Conservation (phyloP, 2,113 vertebrate genomes). For the Amphiprion ocellaris region DNA sequence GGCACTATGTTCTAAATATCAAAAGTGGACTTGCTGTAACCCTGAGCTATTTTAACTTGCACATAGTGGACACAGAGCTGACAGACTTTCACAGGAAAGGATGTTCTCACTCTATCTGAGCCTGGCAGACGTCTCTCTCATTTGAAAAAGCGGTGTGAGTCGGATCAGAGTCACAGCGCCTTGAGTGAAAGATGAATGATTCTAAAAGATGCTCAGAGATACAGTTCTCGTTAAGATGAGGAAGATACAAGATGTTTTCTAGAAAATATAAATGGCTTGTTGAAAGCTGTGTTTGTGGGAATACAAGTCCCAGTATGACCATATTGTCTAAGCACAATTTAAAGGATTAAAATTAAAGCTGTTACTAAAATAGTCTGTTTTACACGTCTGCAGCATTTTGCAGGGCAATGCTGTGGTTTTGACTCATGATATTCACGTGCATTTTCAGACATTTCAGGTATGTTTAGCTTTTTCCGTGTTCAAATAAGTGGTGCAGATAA, state of each 20-base stretch:
- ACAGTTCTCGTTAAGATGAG: background rate
- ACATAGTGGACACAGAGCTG: background rate
- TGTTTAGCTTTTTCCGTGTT: background rate
- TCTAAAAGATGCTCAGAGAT: slow-evolving; percentile 18
- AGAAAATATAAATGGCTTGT: background rate
- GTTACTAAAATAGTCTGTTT: too few relatives aligned
- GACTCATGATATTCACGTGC: background rate
- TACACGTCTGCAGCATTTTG: too few relatives aligned
- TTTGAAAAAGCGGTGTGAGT: slow-evolving; percentile 4
- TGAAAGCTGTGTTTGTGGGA: background rate
- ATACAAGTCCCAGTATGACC: background rate
- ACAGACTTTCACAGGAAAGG: slow-evolving; percentile 12
- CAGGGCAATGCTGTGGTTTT: too few relatives aligned
- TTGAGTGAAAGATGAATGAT: slow-evolving; percentile 4
- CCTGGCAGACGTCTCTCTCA: background rate
- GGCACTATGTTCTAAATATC: too few relatives aligned
- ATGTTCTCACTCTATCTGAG: slow-evolving; percentile 15
- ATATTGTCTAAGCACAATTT: too few relatives aligned
- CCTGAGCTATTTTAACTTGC: too few relatives aligned
- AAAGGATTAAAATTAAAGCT: too few relatives aligned
- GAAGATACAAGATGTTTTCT: background rate
- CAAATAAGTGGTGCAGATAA: background rate
- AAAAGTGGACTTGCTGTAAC: too few relatives aligned
- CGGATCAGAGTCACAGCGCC: background rate
- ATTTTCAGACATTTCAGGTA: background rate